Conservation (phyloP, 2,113 vertebrate species). For the Zosterops pallidus region DNA sequence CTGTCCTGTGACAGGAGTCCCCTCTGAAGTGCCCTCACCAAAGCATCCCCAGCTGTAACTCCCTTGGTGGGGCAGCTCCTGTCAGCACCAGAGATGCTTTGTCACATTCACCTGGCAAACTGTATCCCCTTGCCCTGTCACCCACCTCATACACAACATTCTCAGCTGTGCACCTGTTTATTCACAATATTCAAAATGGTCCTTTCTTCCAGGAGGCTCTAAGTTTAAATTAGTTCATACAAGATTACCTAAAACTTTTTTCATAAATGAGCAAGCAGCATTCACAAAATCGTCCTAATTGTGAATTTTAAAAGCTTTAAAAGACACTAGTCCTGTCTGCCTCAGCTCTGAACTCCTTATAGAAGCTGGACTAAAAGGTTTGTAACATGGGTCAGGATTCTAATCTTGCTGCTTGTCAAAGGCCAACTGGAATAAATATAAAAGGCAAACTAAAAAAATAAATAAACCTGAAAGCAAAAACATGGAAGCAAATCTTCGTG, state of each 20-base stretch:
- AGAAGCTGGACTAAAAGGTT: background rate
- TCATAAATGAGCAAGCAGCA: background rate
- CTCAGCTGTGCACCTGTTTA: background rate
- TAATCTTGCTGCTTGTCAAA: background rate
- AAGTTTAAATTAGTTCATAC: background rate
- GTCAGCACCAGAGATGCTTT: background rate
- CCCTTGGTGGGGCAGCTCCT: background rate
- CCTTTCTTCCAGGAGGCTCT: background rate
- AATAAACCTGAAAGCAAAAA: background rate
- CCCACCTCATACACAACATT: background rate
- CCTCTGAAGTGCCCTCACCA: fast-evolving
- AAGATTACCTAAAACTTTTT: background rate
- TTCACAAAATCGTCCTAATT: background rate
- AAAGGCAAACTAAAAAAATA: background rate
- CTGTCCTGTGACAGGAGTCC: fast-evolving
- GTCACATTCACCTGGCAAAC: background rate
- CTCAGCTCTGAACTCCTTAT: background rate
- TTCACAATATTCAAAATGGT: background rate
- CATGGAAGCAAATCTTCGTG: background rate
- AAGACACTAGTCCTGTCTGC: background rate
- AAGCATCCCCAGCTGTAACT: background rate
- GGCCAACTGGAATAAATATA: background rate
- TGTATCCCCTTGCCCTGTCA: fast-evolving
- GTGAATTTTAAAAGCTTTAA: background rate
- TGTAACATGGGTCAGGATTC: background rate